Conservation (phyloP, 2,797 vertebrate genomes). For the Antennarius maculatus region DNA sequence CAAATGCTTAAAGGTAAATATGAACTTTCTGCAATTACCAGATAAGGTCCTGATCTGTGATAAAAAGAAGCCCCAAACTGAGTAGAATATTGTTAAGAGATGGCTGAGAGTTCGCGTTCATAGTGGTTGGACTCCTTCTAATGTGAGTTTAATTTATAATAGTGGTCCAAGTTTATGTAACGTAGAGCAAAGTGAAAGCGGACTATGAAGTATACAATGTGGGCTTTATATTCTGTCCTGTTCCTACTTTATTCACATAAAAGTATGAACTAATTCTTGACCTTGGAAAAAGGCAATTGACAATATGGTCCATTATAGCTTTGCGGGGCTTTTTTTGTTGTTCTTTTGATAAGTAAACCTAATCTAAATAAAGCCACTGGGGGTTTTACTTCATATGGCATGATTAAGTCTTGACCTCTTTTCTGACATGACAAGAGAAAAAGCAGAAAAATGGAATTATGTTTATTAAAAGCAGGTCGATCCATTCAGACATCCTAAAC, state of each 20-base stretch:
- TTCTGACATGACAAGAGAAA: conserved; percentile 36
- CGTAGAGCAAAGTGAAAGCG: no score
- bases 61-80: neutral
- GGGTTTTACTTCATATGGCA: neutral
- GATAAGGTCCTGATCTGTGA: neutral
- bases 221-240: no score
- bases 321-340: no score
- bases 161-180: no score
- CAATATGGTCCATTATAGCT: no score
- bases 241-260: no score
- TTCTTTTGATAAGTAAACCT: no score
- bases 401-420: neutral
- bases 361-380: neutral
- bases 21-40: conserved; percentile 6
- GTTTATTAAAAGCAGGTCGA: conserved; percentile 82
- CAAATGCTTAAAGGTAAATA: neutral
- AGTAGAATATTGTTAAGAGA: neutral
- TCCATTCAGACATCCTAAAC: conserved; percentile 73
- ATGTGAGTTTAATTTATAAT: no score
- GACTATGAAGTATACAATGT: no score
- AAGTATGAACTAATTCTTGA: no score
- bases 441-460: conserved; percentile 71
- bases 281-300: no score
- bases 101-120: neutral
- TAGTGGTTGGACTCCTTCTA: no score